These are phyloP conservation scores for Pavo muticus DNA, from an alignment of 2,113 vertebrate genomes.

Conservation along the genomic window DNA sequence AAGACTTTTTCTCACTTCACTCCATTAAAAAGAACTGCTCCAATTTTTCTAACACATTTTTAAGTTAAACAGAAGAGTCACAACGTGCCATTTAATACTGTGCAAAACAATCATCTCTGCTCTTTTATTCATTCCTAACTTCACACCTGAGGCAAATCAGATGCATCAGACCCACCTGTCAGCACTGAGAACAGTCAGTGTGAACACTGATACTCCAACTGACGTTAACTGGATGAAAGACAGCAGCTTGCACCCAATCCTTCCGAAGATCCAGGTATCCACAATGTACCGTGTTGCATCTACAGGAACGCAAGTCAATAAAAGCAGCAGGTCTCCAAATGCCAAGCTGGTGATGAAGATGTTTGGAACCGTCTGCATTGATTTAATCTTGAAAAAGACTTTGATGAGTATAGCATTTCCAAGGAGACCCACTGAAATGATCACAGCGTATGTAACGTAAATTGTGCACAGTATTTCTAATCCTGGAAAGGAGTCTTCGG, in stretches of 20 bases:
- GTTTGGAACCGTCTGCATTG: constrained; percentile 86
- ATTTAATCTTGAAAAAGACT: constrained; percentile 86
- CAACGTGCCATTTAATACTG: background rate
- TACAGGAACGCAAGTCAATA: constrained; percentile 83
- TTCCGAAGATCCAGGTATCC: constrained; percentile 85
- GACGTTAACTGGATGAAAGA: constrained; percentile 85
- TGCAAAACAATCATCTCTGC: constrained; percentile 6
- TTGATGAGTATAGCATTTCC: constrained; percentile 86
- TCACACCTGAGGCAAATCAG: constrained; percentile 15
- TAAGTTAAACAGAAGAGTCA: background rate
- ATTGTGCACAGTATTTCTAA: constrained; percentile 79
- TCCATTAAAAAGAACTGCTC: background rate
- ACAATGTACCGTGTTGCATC: constrained; percentile 81
- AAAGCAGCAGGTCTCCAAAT: constrained; percentile 83
- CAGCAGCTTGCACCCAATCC: constrained; percentile 83
- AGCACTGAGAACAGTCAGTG: constrained; percentile 85
- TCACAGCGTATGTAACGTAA: constrained; percentile 79
- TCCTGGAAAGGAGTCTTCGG: constrained; percentile 74
- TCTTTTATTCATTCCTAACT: constrained; percentile 8
- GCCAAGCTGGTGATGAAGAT: constrained; percentile 87
- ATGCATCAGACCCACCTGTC: constrained; percentile 80
- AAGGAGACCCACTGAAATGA: constrained; percentile 85
- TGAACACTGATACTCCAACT: constrained; percentile 86
- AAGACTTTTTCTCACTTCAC: background rate
- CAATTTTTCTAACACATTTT: constrained; percentile 1